Percentiles rank a stretch among this genome's conserved stretches.
These are phyloP conservation scores for Irena cyanogastra DNA, from an alignment of 2,113 vertebrate species.

Conservation along the genomic window DNA sequence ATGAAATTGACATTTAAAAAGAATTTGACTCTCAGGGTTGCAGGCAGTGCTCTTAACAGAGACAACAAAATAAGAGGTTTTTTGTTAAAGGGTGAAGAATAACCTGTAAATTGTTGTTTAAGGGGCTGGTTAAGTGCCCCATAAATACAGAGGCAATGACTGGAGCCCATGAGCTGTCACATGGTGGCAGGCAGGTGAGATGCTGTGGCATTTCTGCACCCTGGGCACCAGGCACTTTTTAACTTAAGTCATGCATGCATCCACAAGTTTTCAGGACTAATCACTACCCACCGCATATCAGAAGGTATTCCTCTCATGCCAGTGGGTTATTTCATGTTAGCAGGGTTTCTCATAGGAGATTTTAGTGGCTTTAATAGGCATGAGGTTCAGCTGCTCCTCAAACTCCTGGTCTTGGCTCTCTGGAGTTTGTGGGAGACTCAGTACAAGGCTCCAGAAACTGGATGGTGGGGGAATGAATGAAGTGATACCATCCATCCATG, in stretches of 20 bases:
- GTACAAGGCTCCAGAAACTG: background rate
- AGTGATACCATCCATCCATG: background rate
- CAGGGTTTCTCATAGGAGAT: background rate
- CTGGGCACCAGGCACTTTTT: background rate
- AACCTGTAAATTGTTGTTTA: background rate
- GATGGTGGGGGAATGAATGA: background rate
- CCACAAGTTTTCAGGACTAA: background rate
- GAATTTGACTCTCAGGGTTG: background rate
- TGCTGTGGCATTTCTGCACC: background rate
- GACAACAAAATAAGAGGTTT: background rate
- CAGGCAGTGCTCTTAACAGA: background rate
- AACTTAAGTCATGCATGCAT: background rate
- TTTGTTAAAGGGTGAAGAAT: background rate
- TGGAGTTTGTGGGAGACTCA: background rate
- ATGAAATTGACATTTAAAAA: background rate
- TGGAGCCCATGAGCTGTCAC: background rate
- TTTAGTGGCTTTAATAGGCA: background rate
- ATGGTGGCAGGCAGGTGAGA: accelerated
- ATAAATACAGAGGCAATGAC: background rate
- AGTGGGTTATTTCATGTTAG: background rate
- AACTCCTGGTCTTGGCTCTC: background rate
- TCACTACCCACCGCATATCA: background rate
- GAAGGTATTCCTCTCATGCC: background rate
- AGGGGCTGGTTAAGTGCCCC: background rate
- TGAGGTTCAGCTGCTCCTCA: background rate